Percentiles rank a stretch among this genome's conserved stretches.
Conservation (phyloP, 2,888 invertebrate genomes). For the Apotomis betuletana region DNA sequence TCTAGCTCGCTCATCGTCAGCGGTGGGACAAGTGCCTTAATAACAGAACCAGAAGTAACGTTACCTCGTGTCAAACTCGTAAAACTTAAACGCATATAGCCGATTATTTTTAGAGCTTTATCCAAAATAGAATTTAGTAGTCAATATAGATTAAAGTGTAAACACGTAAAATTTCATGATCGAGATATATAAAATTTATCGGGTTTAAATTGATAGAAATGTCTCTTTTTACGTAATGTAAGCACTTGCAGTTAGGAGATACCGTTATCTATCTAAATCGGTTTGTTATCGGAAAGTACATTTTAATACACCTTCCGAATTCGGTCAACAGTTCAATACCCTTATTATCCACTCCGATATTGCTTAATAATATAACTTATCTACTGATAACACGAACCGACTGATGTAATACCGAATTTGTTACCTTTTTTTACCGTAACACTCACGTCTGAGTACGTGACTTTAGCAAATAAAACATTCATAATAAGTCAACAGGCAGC, state of each 20-base stretch:
- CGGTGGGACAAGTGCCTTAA: slow-evolving; percentile 1
- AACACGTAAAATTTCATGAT: slow-evolving; percentile 23
- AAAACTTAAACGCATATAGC: slow-evolving; percentile 32
- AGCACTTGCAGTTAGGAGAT: slow-evolving; percentile 16
- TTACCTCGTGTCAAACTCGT: slow-evolving; percentile 32
- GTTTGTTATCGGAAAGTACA: slow-evolving; percentile 26
- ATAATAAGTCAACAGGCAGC: slow-evolving; percentile 14
- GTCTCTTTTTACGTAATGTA: slow-evolving; percentile 22
- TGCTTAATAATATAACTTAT: slow-evolving; percentile 27
- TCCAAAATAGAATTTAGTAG: slow-evolving; percentile 32
- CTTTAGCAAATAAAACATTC: slow-evolving; percentile 9
- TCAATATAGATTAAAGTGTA: slow-evolving; percentile 20
- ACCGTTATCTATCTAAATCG: slow-evolving; percentile 29
- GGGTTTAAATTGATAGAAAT: slow-evolving; percentile 30
- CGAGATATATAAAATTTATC: slow-evolving; percentile 19
- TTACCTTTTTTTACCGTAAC: slow-evolving; percentile 9
- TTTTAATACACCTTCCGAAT: slow-evolving; percentile 28
- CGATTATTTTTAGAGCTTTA: slow-evolving; percentile 37
- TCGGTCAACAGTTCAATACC: slow-evolving; percentile 31
- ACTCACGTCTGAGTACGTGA: neutral
- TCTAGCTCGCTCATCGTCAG: no score
- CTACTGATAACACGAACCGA: neutral
- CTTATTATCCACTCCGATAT: slow-evolving; percentile 11
- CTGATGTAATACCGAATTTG: slow-evolving; percentile 30
- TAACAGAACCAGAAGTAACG: slow-evolving; percentile 40